Evolutionary conservation across 1,140 invertebrate species (phyloP).

Genomic region (Manduca sexta): DNA sequence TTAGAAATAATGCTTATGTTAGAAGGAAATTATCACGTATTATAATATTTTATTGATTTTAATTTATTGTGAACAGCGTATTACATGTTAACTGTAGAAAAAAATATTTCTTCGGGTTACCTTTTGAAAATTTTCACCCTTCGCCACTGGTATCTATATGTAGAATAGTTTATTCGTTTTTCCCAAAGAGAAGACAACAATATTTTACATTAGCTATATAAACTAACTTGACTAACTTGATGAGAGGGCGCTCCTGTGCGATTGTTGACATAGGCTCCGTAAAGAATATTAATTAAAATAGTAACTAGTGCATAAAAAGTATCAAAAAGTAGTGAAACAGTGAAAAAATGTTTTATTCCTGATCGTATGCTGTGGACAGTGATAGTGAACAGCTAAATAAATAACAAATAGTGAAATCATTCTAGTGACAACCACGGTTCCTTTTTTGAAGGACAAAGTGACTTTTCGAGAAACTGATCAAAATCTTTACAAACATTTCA

Average conservation of each 20-base stretch:
- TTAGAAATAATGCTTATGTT: no score
- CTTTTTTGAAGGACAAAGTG: neutral
- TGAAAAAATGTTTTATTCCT: neutral
- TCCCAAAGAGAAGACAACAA: no score
- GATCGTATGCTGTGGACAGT: neutral
- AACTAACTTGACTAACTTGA: no score
- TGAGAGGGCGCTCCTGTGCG: slow-evolving; percentile 5
- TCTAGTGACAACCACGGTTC: neutral
- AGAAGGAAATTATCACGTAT: no score
- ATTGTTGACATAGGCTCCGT: neutral
- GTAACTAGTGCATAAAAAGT: neutral
- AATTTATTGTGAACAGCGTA: no score
- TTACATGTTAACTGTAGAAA: no score
- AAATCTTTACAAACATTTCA: neutral
- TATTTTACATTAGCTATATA: no score
- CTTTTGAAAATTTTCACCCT: no score
- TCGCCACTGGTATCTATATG: no score
- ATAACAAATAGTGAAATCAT: neutral
- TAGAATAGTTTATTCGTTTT: no score
- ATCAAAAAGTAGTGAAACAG: neutral
- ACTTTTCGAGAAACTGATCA: neutral
- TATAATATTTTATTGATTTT: no score
- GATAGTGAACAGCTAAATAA: neutral
- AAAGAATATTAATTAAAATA: neutral
- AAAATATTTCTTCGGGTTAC: no score